Base-by-base conservation (phyloP, 1,140 invertebrate genomes). In the Drosophila auraria region DNA sequence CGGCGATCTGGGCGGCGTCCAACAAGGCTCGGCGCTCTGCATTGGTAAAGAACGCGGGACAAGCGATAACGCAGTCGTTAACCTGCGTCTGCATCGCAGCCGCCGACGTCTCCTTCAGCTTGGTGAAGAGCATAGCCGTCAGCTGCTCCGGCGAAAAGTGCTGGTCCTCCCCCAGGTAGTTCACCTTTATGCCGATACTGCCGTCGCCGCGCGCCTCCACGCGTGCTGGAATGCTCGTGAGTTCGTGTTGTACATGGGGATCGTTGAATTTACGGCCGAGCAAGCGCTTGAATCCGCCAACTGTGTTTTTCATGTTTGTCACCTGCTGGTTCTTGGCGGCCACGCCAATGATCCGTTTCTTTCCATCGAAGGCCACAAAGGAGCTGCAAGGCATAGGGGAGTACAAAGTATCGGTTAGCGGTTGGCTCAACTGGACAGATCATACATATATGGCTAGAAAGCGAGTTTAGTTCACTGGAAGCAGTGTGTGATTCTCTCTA, bases 301-400 rank as follows among this genome's bases (percentile, higher is more conserved):
- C 95, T 63, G 99, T 99, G 93, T 99, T 99, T 93, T 98, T 98
- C 95, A 99, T 96, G 93, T 99, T 99, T 77, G 98, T 99, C 14
- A 99, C 96, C 94, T 97, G 96, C 93, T 99, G 98, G 93, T 99
- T 99, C 93, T 99, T 99, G 30, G 99, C 99, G 49, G 98, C 97
- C 20, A 98, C 98, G 44, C 99, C 99, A 87, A 99, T 95, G 81
- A 97, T 96, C 82, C 99, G 95, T 83, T 97, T 98, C 91, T 97
- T 98, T 44, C 96, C 96, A 91, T 97, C 97, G 93, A 99, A 99
- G 30, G 98, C 98, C 15, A 99, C 97, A 94, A 95, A 99, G 94
- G 98, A 96, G 94, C 98, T 99, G 94, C 50, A 96, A 60, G 17
- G 17, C 27, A 11, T 8, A 23, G 17, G 23, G 15, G 20, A 42